phyloP scores from a whole-genome alignment of 2,888 invertebrate genomes.

The Patella depressa region DNA sequence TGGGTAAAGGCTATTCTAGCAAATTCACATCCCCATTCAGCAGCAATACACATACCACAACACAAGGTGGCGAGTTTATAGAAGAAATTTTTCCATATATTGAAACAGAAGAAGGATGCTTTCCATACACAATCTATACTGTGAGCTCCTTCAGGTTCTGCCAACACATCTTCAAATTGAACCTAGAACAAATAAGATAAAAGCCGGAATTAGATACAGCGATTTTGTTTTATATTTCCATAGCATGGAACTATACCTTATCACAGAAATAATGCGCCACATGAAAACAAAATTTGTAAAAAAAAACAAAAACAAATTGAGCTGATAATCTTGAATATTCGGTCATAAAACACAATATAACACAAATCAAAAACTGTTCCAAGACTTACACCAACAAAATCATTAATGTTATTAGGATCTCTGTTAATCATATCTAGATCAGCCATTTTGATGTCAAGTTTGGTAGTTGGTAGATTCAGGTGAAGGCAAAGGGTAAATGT shows the following conservation, averaged over 20 bases:
- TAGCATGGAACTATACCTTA: too few species aligned
- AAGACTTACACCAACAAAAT: slow-evolving; percentile 78
- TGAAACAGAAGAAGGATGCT: slow-evolving; percentile 78
- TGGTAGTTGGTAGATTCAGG: background rate
- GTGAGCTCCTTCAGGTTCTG: slow-evolving; percentile 60
- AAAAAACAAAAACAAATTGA: too few species aligned
- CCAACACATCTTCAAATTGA: slow-evolving; percentile 56
- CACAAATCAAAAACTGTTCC: background rate
- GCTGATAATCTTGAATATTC: too few species aligned
- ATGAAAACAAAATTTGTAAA: too few species aligned
- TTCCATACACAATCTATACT: slow-evolving; percentile 81
- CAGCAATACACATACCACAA: slow-evolving; percentile 79
- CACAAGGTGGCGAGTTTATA: slow-evolving; percentile 80
- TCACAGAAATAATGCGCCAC: too few species aligned
- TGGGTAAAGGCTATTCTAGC: slow-evolving; percentile 76
- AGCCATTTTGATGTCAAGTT: slow-evolving; percentile 2
- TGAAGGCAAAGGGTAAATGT: background rate
- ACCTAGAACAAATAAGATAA: slow-evolving; percentile 37
- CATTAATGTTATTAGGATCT: slow-evolving; percentile 81
- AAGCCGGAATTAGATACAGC: background rate
- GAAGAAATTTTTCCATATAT: slow-evolving; percentile 78
- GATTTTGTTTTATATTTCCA: too few species aligned
- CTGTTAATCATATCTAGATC: slow-evolving; percentile 77
- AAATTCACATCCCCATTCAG: slow-evolving; percentile 73
- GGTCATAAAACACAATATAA: too few species aligned